These are phyloP conservation scores for Hycleus cichorii DNA, from an alignment of 1,140 invertebrate species.

Conservation along the genomic window DNA sequence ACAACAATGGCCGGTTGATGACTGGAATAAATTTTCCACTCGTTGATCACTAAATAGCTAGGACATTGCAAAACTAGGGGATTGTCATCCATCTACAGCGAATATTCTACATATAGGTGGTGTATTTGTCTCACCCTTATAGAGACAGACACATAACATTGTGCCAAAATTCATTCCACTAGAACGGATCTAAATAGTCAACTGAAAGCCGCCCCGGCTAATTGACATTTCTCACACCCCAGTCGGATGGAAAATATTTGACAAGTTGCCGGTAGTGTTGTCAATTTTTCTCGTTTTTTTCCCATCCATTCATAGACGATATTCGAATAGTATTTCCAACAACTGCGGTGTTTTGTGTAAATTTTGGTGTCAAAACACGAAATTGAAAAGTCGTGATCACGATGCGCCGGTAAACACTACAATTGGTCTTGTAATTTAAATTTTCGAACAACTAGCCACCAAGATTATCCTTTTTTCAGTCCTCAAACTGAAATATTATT, in stretches of 20 bases:
- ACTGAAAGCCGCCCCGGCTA: background rate
- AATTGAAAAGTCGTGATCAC: conserved; percentile 15
- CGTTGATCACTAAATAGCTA: conserved; percentile 19
- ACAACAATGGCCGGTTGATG: conserved; percentile 1
- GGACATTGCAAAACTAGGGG: conserved; percentile 8
- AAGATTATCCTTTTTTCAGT: background rate
- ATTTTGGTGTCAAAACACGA: conserved; percentile 9
- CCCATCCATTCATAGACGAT: no score
- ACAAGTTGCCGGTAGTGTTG: background rate
- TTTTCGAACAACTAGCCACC: background rate
- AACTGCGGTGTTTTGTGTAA: background rate
- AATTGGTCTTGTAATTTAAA: conserved; percentile 15
- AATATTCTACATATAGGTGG: no score
- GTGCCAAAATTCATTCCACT: conserved; percentile 6
- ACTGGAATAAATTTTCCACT: conserved; percentile 20
- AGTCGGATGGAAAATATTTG: background rate
- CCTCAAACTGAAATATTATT: background rate
- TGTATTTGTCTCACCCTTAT: no score
- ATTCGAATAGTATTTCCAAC: no score
- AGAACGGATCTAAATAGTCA: conserved; percentile 2
- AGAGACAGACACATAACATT: no score
- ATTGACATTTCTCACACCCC: conserved; percentile 6
- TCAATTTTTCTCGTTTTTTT: no score
- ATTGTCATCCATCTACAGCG: no score
- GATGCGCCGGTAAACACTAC: background rate